Evolutionary conservation across 2,888 invertebrate species (phyloP), one percentile per base, ranked within the genome.

Genomic region (Thumatha senex): DNA sequence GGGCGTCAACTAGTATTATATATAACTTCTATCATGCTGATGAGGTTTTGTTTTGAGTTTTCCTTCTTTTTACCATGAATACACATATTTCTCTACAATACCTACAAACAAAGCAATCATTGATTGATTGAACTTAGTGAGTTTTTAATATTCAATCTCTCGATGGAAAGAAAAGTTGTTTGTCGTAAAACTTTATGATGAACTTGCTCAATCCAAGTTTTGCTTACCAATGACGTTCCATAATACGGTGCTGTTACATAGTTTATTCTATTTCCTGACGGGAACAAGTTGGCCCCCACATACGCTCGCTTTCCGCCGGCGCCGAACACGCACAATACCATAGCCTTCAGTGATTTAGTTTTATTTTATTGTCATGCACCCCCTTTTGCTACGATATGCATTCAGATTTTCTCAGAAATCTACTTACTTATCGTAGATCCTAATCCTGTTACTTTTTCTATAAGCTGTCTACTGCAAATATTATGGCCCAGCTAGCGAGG

Each of bases 341-440:
- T 70, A 80, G 84, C 77, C 82, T 84, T 80, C 51, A 72, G 86
- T 89, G 89, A 90, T 90, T 89, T 90, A 90, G 84, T 87, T 90
- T 90, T 89, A 90, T 87, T 89, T 90, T 89, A 90, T 89, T 90
- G 86, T 89, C 82, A 84, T 89, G 82, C 89, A 86, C 89, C 90
- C 89, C 82, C 80, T 67, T 76, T 76, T 76, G 65, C 67, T 68
- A 56, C 65, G 72, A 76, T 63, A 68, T 70, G 68, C 67, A 71
- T 72, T 70, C 70, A 78, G 76, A 85, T 84, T 82, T 81, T 80
- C 24, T 72, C 64, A 76, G 72, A 70, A 76, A 67, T 71, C 75
- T 61, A 76, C 76, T 68, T 70, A 24, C 63, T 61, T 64, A 63
- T 51, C 56, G 70, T 63, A 69, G 55, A 54, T 42, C 51, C 33